Base-by-base conservation (phyloP, 1,140 invertebrate genomes). In the Rhopalosiphum maidis region DNA sequence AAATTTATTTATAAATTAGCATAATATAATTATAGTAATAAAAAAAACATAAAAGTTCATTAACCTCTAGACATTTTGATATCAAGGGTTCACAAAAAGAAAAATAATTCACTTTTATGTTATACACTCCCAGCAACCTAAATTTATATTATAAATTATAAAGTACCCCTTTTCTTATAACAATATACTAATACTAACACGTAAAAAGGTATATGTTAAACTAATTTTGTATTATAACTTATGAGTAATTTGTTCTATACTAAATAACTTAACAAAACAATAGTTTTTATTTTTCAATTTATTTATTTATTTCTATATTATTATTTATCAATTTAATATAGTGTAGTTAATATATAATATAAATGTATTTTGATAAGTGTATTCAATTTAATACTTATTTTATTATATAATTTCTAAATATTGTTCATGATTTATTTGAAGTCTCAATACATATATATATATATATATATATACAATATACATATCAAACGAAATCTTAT, bases 41-140 rank as follows among this genome's bases (percentile, higher is more conserved):
- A 88, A 9, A 88, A 54, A 89, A 89, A 54, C n/a, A 89, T 51
- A 22, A n/a, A 48, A 48, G 86, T 88, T 88, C 86, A 35, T 88
- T 88, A 51, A 46, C 46, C 86, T 25, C 18, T 88, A 7, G 30
- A 35, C 25, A 48, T 48, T 88, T 87, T 46, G 5, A n/a, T 8
- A 35, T 48, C 46, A 37, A 88, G 30, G 46, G n/a, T 88, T 89
- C 43, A n/a, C 5, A 25, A 22, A 22, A 37, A 37, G 48, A 89
- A 89, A 51, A 51, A 54, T 54, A 89, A 0, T 54, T 35, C 9
- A 89, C 3, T 89, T 54, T 21, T 35, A 37, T 21, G n/a, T 89
- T 54, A 89, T 35, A 89, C 41, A 86, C 48, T 8, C 35, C n/a
- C 86, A 21, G 30, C 21, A 86, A 86, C 41, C 3, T 86, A 41